Evolutionary conservation across 2,797 vertebrate genomes (phyloP).

Genomic region (Aulostomus chinensis): DNA sequence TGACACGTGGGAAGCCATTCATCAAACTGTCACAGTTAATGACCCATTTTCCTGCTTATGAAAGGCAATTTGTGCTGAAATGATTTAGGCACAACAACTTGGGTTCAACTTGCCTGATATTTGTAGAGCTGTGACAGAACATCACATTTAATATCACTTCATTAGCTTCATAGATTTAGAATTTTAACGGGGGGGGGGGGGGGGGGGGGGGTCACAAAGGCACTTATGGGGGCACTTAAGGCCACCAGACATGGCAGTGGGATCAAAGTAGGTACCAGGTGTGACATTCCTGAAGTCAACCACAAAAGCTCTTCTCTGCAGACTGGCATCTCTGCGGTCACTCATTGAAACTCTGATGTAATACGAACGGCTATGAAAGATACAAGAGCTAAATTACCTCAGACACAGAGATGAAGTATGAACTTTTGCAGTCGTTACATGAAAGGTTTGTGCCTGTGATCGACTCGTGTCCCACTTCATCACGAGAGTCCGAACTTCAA

Average conservation of each 20-base stretch:
- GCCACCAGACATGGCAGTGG: constrained; percentile 57
- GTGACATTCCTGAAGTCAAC: constrained; percentile 14
- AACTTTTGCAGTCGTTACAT: not conserved
- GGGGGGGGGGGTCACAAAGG: too few relatives aligned
- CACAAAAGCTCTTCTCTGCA: constrained; percentile 9
- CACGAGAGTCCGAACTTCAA: too few relatives aligned
- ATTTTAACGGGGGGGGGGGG: too few relatives aligned
- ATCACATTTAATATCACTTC: constrained; percentile 5
- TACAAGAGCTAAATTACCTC: constrained; percentile 16
- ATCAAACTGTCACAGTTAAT: constrained; percentile 24
- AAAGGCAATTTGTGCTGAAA: constrained; percentile 16
- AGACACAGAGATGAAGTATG: not conserved
- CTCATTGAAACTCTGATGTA: constrained; percentile 14
- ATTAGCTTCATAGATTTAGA: too few relatives aligned
- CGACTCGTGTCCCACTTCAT: too few relatives aligned
- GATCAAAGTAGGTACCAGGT: constrained; percentile 25
- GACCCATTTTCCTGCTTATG: constrained; percentile 18
- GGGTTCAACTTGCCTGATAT: too few relatives aligned
- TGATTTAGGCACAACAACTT: constrained; percentile 31
- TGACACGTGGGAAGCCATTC: constrained; percentile 21
- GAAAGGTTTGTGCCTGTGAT: too few relatives aligned
- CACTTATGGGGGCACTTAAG: constrained; percentile 65
- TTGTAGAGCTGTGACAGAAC: constrained; percentile 20
- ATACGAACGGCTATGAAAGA: constrained; percentile 28
- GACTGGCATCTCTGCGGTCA: constrained; percentile 3